Evolutionary conservation across 1,140 invertebrate genomes (phyloP).

Genomic region (Lepidostoma basale): DNA sequence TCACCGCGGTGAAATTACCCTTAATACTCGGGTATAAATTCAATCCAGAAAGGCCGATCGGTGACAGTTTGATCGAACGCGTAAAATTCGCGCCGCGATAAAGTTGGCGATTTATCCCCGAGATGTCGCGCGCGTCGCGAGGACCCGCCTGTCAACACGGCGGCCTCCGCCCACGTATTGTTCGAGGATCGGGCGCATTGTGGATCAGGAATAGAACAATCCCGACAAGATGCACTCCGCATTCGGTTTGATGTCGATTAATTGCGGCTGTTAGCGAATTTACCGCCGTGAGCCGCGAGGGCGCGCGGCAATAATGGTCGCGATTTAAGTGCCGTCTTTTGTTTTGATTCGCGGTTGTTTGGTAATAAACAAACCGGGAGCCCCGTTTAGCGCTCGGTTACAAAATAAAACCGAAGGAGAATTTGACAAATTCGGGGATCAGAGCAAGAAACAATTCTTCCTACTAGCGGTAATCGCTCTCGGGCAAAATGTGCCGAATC

Average conservation of each 20-base stretch:
- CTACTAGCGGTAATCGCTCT: background rate
- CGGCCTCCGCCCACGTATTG: constrained; percentile 26
- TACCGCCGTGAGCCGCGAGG: constrained; percentile 7
- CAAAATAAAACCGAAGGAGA: constrained; percentile 18
- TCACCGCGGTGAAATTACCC: constrained; percentile 4
- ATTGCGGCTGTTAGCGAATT: constrained; percentile 27
- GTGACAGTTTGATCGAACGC: constrained; percentile 24
- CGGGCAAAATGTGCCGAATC: background rate
- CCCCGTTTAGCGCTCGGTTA: constrained; percentile 9
- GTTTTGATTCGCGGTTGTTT: constrained; percentile 22
- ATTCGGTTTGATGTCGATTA: constrained; percentile 34
- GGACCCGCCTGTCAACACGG: background rate
- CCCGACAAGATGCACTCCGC: constrained; percentile 12
- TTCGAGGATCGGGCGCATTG: constrained; percentile 31
- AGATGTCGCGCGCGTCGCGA: background rate
- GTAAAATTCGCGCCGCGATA: constrained; percentile 25
- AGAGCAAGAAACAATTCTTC: background rate
- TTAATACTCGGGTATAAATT: constrained; percentile 15
- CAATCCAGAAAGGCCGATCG: constrained; percentile 6
- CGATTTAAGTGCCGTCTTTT: constrained; percentile 20
- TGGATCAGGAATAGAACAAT: constrained; percentile 29
- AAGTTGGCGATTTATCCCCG: constrained; percentile 23
- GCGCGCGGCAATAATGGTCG: constrained; percentile 9
- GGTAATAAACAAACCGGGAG: constrained; percentile 16
- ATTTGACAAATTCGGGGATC: constrained; percentile 20